These are phyloP conservation scores for Nicator chloris DNA, from an alignment of 2,113 vertebrate species.

Conservation along the genomic window DNA sequence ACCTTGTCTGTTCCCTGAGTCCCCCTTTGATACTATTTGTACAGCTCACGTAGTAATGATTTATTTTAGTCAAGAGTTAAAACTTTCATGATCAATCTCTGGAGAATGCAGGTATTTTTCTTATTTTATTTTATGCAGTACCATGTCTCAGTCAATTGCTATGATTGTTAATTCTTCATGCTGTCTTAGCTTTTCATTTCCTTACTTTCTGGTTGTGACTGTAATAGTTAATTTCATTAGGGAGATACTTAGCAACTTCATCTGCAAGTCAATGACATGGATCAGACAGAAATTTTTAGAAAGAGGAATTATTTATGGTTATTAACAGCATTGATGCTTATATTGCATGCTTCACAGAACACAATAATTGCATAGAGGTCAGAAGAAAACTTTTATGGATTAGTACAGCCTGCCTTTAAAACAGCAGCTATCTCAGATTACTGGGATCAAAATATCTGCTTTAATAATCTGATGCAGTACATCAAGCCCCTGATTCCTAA, in stretches of 20 bases:
- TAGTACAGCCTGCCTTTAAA: neutral
- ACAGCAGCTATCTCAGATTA: neutral
- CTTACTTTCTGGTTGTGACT: neutral
- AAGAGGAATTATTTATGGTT: neutral
- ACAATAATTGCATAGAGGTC: neutral
- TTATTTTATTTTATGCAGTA: neutral
- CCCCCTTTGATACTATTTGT: neutral
- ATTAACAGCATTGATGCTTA: neutral
- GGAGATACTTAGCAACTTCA: neutral
- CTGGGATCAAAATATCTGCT: neutral
- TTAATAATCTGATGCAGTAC: neutral
- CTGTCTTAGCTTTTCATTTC: neutral
- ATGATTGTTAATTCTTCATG: neutral
- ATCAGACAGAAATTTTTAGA: neutral
- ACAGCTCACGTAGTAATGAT: neutral
- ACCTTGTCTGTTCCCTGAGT: neutral
- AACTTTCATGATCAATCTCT: neutral
- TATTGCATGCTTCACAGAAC: neutral
- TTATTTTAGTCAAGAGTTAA: neutral
- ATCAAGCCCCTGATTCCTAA: neutral
- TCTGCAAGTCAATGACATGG: neutral
- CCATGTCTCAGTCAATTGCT: neutral
- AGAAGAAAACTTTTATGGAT: neutral
- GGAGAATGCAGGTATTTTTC: neutral
- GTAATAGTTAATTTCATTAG: constrained; percentile 8